Evolutionary conservation across 2,113 vertebrate genomes (phyloP).

Genomic region (Glaucidium brasilianum): DNA sequence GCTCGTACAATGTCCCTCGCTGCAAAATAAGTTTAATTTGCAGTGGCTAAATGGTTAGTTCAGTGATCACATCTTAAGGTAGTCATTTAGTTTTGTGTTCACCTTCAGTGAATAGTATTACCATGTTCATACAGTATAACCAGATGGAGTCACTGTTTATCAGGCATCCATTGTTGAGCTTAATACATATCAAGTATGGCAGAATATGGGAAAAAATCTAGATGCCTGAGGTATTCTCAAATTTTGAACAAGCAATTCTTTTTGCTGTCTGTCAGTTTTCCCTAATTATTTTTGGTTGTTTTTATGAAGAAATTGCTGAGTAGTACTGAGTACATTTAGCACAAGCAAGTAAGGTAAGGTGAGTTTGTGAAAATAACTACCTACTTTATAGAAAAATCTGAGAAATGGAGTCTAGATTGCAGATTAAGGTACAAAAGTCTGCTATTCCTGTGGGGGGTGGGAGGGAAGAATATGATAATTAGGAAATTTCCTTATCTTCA

Average conservation of each 20-base stretch:
- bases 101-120: neutral
- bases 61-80: neutral
- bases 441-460: neutral
- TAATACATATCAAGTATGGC: neutral
- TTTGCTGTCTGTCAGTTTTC: neutral
- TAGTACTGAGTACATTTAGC: neutral
- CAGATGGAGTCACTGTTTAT: neutral
- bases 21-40: neutral
- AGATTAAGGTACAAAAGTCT: neutral
- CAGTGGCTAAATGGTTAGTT: neutral
- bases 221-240: neutral
- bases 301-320: neutral
- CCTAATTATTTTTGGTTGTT: neutral
- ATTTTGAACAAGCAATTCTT: neutral
- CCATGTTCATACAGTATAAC: neutral
- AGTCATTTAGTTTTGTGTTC: neutral
- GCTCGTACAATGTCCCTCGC: neutral
- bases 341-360: neutral
- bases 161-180: neutral
- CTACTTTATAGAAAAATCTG: neutral
- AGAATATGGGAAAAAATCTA: neutral
- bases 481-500: neutral
- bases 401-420: neutral
- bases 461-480: neutral
- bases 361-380: neutral